Evolutionary conservation across 2,888 invertebrate species (phyloP).

Genomic region (Hirtodrosophila duncani): DNA sequence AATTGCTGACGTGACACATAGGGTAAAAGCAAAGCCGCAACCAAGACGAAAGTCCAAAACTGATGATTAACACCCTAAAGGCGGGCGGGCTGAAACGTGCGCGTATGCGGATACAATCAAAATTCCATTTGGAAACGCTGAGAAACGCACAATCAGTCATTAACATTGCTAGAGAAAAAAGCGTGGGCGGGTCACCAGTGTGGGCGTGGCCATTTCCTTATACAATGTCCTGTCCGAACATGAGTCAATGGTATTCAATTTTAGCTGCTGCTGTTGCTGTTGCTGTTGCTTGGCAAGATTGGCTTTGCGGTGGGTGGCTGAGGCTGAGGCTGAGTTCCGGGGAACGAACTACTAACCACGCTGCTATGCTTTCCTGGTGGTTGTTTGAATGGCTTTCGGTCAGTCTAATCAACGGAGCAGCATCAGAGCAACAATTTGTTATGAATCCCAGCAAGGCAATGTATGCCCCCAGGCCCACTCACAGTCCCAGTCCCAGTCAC

Average conservation of each 20-base stretch:
- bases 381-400: slow-evolving; percentile 11
- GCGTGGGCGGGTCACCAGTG: slow-evolving; percentile 8
- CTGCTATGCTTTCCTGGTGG: slow-evolving; percentile 4
- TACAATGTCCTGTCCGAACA: slow-evolving; percentile 1
- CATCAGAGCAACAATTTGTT: slow-evolving; percentile 60
- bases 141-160: slow-evolving; percentile 69
- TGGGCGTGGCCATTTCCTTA: slow-evolving; percentile 15
- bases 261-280: slow-evolving; percentile 20
- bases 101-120: slow-evolving; percentile 73
- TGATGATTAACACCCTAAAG: slow-evolving; percentile 48
- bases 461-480: not conserved
- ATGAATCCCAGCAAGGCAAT: slow-evolving; percentile 32
- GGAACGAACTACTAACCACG: too few species aligned
- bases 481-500: not conserved
- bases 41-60: slow-evolving; percentile 24
- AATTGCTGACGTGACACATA: slow-evolving; percentile 48
- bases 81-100: slow-evolving; percentile 41
- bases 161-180: slow-evolving; percentile 43
- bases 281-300: slow-evolving; percentile 4
- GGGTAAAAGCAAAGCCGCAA: slow-evolving; percentile 6
- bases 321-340: too few species aligned
- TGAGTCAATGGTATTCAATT: slow-evolving; percentile 56
- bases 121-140: slow-evolving; percentile 63
- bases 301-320: slow-evolving; percentile 36
- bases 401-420: slow-evolving; percentile 49